phyloP scores from a whole-genome alignment of 2,888 invertebrate species.

The Galerucella pusilla region DNA sequence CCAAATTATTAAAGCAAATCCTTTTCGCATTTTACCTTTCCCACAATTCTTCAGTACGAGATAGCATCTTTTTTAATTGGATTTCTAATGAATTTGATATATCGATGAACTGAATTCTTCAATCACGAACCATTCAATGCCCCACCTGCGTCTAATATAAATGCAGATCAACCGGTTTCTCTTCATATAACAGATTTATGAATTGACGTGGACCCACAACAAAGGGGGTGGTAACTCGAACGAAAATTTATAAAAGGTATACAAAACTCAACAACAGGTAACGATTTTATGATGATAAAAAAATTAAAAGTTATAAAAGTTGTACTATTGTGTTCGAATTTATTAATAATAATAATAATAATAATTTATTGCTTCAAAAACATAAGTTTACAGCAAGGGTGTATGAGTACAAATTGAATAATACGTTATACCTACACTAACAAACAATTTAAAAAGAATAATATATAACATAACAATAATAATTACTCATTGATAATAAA shows the following conservation, averaged over 20 bases:
- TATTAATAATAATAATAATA: too few relatives aligned
- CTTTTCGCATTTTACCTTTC: not conserved
- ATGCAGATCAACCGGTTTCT: constrained; percentile 36
- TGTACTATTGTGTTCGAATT: too few relatives aligned
- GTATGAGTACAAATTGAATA: too few relatives aligned
- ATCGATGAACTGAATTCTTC: constrained; percentile 16
- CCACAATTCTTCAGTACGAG: not conserved
- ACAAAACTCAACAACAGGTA: not conserved
- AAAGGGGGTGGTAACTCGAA: constrained; percentile 18
- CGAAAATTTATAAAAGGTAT: not conserved
- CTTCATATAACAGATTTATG: constrained; percentile 22
- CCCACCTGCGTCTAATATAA: constrained; percentile 37
- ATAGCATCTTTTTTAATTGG: constrained; percentile 26
- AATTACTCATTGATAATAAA: too few relatives aligned
- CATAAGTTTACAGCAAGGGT: too few relatives aligned
- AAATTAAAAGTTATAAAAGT: too few relatives aligned
- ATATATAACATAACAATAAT: too few relatives aligned
- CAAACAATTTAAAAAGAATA: too few relatives aligned
- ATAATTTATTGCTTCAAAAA: too few relatives aligned
- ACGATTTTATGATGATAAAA: too few relatives aligned
- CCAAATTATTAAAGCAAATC: not conserved
- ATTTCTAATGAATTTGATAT: constrained; percentile 23
- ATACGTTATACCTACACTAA: too few relatives aligned
- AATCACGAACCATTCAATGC: constrained; percentile 26
- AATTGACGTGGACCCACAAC: constrained; percentile 11